These are phyloP conservation scores for Drosophila ochracea DNA, from an alignment of 2,888 invertebrate genomes.

Conservation along the genomic window DNA sequence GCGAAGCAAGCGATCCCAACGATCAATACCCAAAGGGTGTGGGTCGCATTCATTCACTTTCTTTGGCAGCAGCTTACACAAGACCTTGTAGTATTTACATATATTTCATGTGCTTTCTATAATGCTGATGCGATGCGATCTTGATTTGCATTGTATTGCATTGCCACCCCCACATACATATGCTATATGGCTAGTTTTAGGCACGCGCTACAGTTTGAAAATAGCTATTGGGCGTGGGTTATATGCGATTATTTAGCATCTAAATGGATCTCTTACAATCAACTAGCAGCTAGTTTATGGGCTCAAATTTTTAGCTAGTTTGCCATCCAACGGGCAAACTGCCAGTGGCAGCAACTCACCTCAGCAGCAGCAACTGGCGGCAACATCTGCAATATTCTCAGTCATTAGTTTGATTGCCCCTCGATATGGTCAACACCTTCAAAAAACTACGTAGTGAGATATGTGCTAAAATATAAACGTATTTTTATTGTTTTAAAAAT, in stretches of 20 bases:
- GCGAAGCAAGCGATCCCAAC: conserved; percentile 56
- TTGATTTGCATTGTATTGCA: conserved; percentile 47
- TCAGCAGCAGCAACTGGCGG: conserved; percentile 8
- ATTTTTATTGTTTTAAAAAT: not conserved
- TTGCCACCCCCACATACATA: conserved; percentile 46
- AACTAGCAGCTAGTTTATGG: conserved; percentile 47
- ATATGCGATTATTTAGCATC: not conserved
- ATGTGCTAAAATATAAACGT: conserved; percentile 24
- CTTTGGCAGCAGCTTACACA: conserved; percentile 56
- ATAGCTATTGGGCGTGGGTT: conserved; percentile 36
- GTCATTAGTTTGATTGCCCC: conserved; percentile 29
- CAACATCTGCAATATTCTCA: conserved; percentile 19
- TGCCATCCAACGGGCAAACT: conserved; percentile 55
- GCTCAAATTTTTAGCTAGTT: conserved; percentile 43
- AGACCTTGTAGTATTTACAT: conserved; percentile 24
- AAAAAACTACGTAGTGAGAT: conserved; percentile 36
- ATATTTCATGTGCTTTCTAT: conserved; percentile 31
- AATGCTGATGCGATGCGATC: conserved; percentile 16
- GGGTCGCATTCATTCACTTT: conserved; percentile 62
- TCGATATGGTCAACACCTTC: conserved; percentile 43
- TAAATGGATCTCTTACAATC: conserved; percentile 11
- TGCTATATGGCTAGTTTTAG: conserved; percentile 28
- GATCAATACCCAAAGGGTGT: conserved; percentile 53
- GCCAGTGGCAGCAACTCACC: conserved; percentile 53
- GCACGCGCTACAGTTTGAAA: conserved; percentile 38